Evolutionary conservation across 2,113 vertebrate species (phyloP).

Genomic region (Myrmophylax atrothorax): DNA sequence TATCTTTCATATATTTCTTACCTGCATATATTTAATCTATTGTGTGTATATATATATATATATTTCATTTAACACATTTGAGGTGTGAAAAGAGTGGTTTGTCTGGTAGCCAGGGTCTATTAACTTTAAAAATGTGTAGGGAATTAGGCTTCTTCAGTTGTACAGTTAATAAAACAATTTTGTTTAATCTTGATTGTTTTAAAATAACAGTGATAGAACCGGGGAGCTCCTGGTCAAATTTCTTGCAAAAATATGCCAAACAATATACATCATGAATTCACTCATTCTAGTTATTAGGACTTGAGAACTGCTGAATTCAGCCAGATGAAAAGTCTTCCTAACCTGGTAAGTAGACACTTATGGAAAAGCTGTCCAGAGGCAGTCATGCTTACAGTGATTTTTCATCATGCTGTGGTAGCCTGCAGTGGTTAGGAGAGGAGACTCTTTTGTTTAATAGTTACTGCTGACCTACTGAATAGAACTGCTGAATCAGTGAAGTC

Average conservation of each 20-base stretch:
- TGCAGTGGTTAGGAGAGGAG: neutral
- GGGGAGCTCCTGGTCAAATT: neutral
- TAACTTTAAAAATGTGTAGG: neutral
- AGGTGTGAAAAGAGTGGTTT: neutral
- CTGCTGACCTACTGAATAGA: constrained; percentile 24
- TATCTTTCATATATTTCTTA: neutral
- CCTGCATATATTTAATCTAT: neutral
- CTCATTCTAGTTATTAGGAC: neutral
- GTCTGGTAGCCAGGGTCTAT: neutral
- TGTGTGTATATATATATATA: neutral
- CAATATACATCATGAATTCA: neutral
- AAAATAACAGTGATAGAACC: neutral
- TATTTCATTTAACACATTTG: neutral
- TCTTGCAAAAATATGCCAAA: neutral
- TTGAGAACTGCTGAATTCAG: neutral
- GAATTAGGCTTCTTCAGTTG: neutral
- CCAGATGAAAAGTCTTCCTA: neutral
- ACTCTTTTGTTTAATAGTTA: neutral
- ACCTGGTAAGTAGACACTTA: neutral
- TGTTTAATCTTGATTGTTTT: neutral
- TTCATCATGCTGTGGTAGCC: neutral
- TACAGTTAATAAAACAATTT: neutral
- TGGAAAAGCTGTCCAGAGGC: rapidly evolving
- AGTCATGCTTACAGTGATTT: neutral
- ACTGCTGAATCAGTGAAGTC: constrained; percentile 1